These are phyloP conservation scores for Diadumene lineata DNA, from an alignment of 92 coral and sea anemone species.

Conservation along the genomic window DNA sequence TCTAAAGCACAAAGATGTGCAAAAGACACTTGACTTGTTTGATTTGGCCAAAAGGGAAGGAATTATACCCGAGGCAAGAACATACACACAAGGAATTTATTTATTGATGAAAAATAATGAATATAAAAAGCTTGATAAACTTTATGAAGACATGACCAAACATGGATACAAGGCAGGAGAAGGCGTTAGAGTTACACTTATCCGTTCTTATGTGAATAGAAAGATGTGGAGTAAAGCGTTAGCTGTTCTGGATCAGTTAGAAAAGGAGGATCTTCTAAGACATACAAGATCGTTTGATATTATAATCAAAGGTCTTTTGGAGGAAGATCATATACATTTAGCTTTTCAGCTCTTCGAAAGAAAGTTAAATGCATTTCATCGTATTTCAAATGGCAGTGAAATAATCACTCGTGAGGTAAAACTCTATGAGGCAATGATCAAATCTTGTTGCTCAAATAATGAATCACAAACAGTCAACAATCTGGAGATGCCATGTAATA, in stretches of 20 bases:
- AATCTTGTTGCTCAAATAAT: slow-evolving; percentile 32
- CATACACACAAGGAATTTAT: slow-evolving; percentile 54
- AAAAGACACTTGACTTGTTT: slow-evolving; percentile 16
- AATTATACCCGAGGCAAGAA: slow-evolving; percentile 29
- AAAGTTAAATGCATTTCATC: slow-evolving; percentile 51
- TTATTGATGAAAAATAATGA: slow-evolving; percentile 42
- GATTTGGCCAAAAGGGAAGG: slow-evolving; percentile 19
- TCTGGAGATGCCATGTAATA: not conserved
- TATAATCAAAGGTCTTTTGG: slow-evolving; percentile 67
- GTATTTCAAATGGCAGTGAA: slow-evolving; percentile 43
- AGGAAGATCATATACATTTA: slow-evolving; percentile 42
- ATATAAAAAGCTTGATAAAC: slow-evolving; percentile 64
- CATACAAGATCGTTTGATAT: slow-evolving; percentile 80
- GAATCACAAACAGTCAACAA: not conserved
- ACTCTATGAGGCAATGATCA: slow-evolving; percentile 75
- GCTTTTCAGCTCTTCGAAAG: slow-evolving; percentile 84
- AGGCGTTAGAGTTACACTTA: slow-evolving; percentile 75
- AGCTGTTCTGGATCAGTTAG: slow-evolving; percentile 45
- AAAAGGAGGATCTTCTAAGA: slow-evolving; percentile 35
- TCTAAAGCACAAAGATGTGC: slow-evolving; percentile 3
- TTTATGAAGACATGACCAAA: slow-evolving; percentile 50
- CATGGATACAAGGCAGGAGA: slow-evolving; percentile 60
- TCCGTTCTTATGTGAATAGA: slow-evolving; percentile 79
- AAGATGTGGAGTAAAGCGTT: slow-evolving; percentile 61
- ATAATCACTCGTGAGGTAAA: slow-evolving; percentile 48